Conservation (phyloP, 2,888 invertebrate species). For the Selenia dentaria region DNA sequence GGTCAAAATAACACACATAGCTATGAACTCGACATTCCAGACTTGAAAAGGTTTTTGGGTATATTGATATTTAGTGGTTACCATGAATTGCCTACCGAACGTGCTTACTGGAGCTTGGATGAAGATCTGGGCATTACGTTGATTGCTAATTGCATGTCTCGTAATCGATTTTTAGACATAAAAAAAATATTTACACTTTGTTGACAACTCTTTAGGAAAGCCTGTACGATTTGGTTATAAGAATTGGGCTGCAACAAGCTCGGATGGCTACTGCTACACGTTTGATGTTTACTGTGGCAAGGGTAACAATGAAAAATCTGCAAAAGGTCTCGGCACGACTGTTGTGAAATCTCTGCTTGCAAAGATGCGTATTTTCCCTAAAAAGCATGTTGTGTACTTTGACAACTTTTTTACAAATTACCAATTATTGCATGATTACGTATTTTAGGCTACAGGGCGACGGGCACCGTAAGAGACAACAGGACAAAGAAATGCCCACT, state of each 20-base stretch:
- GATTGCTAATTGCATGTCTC: slow-evolving; percentile 1
- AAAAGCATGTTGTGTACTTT: slow-evolving; percentile 19
- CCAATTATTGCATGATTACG: slow-evolving; percentile 26
- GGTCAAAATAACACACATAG: too few relatives aligned
- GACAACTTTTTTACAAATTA: slow-evolving; percentile 34
- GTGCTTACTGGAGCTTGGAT: too few relatives aligned
- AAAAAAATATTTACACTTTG: slow-evolving; percentile 10
- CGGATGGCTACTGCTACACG: slow-evolving; percentile 31
- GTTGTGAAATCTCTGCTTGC: slow-evolving; percentile 23
- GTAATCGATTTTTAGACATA: slow-evolving; percentile 4
- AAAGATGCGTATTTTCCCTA: slow-evolving; percentile 25
- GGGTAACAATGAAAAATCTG: slow-evolving; percentile 19
- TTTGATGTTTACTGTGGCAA: slow-evolving; percentile 23
- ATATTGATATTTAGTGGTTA: too few relatives aligned
- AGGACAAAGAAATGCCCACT: background rate
- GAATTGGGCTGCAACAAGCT: slow-evolving; percentile 32
- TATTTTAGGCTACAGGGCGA: too few relatives aligned
- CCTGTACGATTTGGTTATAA: slow-evolving; percentile 35
- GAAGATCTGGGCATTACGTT: too few relatives aligned
- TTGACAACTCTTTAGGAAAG: slow-evolving; percentile 20
- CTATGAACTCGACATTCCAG: too few relatives aligned
- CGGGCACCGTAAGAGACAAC: slow-evolving; percentile 15
- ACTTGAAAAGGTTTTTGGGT: too few relatives aligned
- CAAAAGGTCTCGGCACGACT: slow-evolving; percentile 23
- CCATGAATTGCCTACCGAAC: too few relatives aligned